Evolutionary conservation across 2,113 vertebrate genomes (phyloP).

Genomic region (Calidris pygmaea): DNA sequence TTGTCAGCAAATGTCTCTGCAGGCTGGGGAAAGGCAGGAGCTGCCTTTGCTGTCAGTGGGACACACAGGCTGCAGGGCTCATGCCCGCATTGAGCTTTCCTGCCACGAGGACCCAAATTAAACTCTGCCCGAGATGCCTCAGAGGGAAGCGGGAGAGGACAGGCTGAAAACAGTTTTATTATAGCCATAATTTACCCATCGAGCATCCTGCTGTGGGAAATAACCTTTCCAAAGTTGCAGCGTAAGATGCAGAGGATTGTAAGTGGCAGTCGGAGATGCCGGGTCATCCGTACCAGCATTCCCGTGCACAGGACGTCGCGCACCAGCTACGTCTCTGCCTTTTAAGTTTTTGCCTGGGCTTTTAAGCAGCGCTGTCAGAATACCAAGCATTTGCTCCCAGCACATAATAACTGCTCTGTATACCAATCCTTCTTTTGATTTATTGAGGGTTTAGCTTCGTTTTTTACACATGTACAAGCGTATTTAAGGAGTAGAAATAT

Average conservation of each 20-base stretch:
- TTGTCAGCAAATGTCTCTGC: not conserved
- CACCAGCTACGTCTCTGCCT: not conserved
- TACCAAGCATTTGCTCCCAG: constrained; percentile 32
- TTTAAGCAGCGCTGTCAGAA: not conserved
- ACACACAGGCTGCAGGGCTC: not conserved
- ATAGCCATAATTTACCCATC: not conserved
- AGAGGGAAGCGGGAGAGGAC: not conserved
- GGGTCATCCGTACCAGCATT: not conserved
- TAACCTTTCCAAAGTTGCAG: not conserved
- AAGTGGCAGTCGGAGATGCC: not conserved
- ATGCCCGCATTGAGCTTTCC: not conserved
- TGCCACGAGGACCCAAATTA: not conserved
- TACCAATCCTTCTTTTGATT: constrained; percentile 39
- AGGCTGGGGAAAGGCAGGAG: rapidly evolving
- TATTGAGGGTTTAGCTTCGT: constrained; percentile 66
- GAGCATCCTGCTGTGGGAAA: not conserved
- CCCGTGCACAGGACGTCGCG: not conserved
- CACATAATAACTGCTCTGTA: constrained; percentile 53
- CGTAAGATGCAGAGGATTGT: not conserved
- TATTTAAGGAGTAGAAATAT: constrained; percentile 38
- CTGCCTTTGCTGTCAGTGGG: not conserved
- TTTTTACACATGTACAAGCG: constrained; percentile 72
- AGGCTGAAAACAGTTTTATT: constrained; percentile 19
- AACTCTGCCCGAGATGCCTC: not conserved
- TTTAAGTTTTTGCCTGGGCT: not conserved